Percentiles rank a stretch among this genome's conserved stretches.
These are phyloP conservation scores for Ennomos erosarius DNA, from an alignment of 2,888 invertebrate species.

Conservation along the genomic window DNA sequence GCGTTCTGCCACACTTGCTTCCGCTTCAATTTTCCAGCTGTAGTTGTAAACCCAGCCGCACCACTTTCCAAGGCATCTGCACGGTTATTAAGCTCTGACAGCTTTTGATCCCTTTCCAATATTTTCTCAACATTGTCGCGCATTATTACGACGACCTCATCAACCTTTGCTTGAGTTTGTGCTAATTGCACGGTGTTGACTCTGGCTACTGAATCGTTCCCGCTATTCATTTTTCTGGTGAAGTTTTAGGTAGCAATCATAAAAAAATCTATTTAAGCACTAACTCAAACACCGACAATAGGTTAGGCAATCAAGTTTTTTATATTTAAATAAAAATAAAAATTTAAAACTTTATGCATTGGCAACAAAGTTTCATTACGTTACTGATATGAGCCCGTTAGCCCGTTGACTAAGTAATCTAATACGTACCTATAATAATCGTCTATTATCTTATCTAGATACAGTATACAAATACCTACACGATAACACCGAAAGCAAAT, in stretches of 20 bases:
- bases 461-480: no score
- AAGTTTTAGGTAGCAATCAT: background rate
- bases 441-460: no score
- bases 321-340: no score
- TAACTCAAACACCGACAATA: no score
- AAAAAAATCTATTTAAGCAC: no score
- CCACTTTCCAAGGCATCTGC: conserved; percentile 98
- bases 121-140: conserved; percentile 98
- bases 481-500: no score
- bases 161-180: conserved; percentile 82
- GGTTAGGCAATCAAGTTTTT: no score
- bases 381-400: no score
- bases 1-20: conserved; percentile 99
- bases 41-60: conserved; percentile 89
- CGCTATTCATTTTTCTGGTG: conserved; percentile 1
- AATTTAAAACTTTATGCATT: no score
- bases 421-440: no score
- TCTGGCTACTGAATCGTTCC: conserved; percentile 60
- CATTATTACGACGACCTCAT: conserved; percentile 96
- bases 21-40: conserved; percentile 94
- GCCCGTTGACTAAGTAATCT: no score
- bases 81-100: conserved; percentile 97
- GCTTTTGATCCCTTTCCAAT: conserved; percentile 97
- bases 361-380: no score
- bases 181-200: conserved; percentile 80